Conservation (phyloP, 2,113 vertebrate genomes). For the Malurus alboscapulatus region DNA sequence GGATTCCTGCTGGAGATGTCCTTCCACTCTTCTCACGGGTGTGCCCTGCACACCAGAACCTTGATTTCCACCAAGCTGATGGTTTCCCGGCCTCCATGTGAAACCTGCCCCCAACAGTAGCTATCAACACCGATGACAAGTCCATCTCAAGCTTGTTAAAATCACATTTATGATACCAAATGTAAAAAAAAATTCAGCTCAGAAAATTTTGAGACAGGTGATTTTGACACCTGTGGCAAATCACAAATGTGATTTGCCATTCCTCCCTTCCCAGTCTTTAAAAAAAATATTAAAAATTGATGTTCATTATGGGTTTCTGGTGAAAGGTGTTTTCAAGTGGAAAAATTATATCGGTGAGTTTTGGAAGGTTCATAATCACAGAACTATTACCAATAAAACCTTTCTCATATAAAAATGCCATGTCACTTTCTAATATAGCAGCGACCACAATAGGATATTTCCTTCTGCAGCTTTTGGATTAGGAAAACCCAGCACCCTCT, state of each 20-base stretch:
- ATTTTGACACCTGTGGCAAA: neutral
- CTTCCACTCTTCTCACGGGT: fast-evolving
- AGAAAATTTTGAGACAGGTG: neutral
- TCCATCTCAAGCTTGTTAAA: neutral
- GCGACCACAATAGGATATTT: neutral
- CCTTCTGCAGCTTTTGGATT: neutral
- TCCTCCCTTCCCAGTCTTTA: neutral
- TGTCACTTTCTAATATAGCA: neutral
- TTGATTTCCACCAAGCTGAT: neutral
- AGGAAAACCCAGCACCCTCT: neutral
- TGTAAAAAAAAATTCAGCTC: neutral
- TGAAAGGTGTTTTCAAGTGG: neutral
- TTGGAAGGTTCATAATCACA: neutral
- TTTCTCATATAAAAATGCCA: neutral
- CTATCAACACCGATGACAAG: neutral
- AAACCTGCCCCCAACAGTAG: neutral
- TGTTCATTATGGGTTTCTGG: neutral
- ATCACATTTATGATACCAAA: neutral
- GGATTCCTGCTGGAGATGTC: neutral
- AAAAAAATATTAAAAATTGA: neutral
- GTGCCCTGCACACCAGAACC: neutral
- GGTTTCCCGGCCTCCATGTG: neutral
- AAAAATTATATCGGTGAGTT: neutral
- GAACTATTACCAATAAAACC: neutral
- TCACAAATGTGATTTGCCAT: neutral